These are phyloP conservation scores for Vulpes ferrilata DNA, from an alignment of 2,113 vertebrate genomes.

Conservation along the genomic window DNA sequence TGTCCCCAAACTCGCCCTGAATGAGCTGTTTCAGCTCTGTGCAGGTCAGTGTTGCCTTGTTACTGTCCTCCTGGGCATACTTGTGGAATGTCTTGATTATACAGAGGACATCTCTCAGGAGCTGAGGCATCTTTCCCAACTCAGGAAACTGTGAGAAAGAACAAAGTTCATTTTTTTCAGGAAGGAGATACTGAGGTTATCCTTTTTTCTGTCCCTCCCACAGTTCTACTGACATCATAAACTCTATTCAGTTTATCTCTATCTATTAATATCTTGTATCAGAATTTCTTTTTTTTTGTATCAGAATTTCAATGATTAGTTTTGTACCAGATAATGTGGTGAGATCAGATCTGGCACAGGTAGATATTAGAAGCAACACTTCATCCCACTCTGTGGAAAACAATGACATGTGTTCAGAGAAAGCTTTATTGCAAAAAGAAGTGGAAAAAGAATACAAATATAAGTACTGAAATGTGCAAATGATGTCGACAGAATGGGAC, in stretches of 20 bases:
- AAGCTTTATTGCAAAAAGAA: conserved; percentile 17
- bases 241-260: neutral
- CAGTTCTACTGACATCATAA: neutral
- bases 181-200: neutral
- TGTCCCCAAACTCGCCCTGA: conserved; percentile 55
- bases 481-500: neutral
- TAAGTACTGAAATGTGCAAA: neutral
- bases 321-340: neutral
- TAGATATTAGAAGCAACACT: neutral
- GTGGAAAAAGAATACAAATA: neutral
- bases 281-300: neutral
- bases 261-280: neutral
- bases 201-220: neutral
- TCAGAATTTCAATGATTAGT: neutral
- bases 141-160: conserved; percentile 56
- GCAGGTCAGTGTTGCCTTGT: neutral
- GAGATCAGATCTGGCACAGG: neutral
- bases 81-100: conserved; percentile 72
- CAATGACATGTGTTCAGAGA: neutral
- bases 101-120: conserved; percentile 66
- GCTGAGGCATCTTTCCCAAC: conserved; percentile 61
- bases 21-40: conserved; percentile 66
- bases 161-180: neutral
- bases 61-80: conserved; percentile 59
- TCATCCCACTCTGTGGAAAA: neutral